These are phyloP conservation scores for Pissodes strobi DNA, from an alignment of 1,140 invertebrate species.

Conservation along the genomic window DNA sequence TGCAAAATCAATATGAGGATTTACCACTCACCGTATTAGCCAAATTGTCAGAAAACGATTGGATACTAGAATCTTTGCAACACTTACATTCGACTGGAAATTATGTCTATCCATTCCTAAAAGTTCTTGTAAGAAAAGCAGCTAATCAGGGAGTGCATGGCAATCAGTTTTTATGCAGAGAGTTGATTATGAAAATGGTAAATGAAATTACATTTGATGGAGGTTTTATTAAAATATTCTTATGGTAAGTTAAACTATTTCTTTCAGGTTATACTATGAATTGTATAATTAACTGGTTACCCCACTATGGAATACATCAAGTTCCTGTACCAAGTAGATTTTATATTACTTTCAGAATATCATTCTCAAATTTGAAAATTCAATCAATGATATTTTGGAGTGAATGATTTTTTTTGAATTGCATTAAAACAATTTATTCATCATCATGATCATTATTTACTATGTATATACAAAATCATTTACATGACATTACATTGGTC, in stretches of 20 bases:
- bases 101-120: constrained; percentile 61
- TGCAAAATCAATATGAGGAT: constrained; percentile 57
- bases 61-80: constrained; percentile 60
- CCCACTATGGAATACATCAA: too few species aligned
- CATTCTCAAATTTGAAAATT: too few species aligned
- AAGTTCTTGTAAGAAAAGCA: constrained; percentile 58
- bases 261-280: too few species aligned
- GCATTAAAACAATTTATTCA: too few species aligned
- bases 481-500: too few species aligned
- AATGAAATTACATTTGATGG: constrained; percentile 60
- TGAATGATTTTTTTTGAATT: too few species aligned
- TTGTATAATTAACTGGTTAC: too few species aligned
- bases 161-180: constrained; percentile 50
- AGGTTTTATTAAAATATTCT: constrained; percentile 50
- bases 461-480: too few species aligned
- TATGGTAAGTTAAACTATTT: constrained; percentile 57
- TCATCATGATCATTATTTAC: too few species aligned
- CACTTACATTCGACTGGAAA: constrained; percentile 58
- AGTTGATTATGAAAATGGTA: constrained; percentile 59
- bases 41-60: constrained; percentile 58
- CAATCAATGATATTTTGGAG: too few species aligned
- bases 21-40: constrained; percentile 60
- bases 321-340: too few species aligned
- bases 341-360: too few species aligned
- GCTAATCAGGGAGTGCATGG: constrained; percentile 56